Percentiles rank a stretch among this genome's conserved stretches.
phyloP scores from a whole-genome alignment of 1,140 invertebrate genomes.

The Brachionus manjavacas region DNA sequence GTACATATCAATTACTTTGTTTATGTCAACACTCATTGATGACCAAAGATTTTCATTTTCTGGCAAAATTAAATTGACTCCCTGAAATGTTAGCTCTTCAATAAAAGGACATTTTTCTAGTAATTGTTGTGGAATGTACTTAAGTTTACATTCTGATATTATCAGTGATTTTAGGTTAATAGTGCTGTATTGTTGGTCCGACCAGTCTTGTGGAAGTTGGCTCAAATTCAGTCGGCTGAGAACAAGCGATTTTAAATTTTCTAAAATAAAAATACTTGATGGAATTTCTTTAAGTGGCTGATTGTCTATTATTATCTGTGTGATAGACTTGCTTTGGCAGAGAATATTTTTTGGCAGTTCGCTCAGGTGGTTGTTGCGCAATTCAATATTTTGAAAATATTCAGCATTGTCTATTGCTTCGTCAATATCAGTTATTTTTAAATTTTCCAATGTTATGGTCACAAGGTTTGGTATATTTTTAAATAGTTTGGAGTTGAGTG shows the following conservation, averaged over 20 bases:
- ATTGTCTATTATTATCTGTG: constrained; percentile 35
- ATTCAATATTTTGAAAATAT: constrained; percentile 20
- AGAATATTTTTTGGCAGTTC: not conserved
- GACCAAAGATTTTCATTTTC: constrained; percentile 20
- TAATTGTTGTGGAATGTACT: not conserved
- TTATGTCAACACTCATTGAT: not conserved
- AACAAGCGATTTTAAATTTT: constrained; percentile 1
- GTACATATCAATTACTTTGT: constrained; percentile 2
- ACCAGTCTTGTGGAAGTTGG: not conserved
- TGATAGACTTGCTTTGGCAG: not conserved
- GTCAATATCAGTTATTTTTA: constrained; percentile 35
- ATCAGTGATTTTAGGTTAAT: not conserved
- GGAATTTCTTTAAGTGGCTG: constrained; percentile 32
- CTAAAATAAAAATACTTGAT: not conserved
- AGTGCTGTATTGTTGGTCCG: not conserved
- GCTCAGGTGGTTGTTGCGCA: not conserved
- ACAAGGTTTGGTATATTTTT: constrained; percentile 29
- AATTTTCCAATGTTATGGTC: constrained; percentile 5
- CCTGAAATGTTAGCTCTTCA: constrained; percentile 33
- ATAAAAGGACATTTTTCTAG: not conserved
- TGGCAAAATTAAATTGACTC: constrained; percentile 39
- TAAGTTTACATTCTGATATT: not conserved
- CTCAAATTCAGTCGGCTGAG: not conserved
- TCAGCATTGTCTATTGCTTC: not conserved
- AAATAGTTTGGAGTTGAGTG: not conserved